These are phyloP conservation scores for Urocyon cinereoargenteus DNA, from an alignment of 2,797 vertebrate genomes.

Conservation along the genomic window DNA sequence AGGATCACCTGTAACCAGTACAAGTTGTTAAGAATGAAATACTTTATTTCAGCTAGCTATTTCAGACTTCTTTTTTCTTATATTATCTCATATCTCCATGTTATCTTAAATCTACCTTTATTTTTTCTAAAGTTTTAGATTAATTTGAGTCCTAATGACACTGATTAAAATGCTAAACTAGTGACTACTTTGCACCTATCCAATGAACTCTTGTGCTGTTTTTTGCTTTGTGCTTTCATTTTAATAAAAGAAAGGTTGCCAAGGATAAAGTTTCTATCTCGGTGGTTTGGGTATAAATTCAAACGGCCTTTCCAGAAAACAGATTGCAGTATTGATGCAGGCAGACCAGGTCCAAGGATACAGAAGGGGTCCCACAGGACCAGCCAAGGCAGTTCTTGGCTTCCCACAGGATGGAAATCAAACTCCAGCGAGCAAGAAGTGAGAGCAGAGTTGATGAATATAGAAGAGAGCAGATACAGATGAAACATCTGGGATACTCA, in stretches of 20 bases:
- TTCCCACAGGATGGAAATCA: background rate
- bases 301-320: background rate
- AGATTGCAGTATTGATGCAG: background rate
- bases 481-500: background rate
- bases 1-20: background rate
- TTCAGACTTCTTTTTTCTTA: background rate
- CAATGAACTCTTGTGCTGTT: background rate
- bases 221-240: conserved; percentile 27
- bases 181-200: background rate
- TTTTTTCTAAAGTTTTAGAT: background rate
- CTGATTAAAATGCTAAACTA: background rate
- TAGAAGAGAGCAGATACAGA: background rate
- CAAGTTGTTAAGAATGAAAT: background rate
- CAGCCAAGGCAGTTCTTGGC: background rate
- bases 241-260: background rate
- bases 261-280: background rate
- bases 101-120: background rate
- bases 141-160: background rate
- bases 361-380: background rate
- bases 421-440: background rate
- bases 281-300: background rate
- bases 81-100: background rate
- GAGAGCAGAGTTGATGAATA: background rate
- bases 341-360: background rate
- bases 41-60: background rate